Percentiles rank a stretch among this genome's conserved stretches.
Conservation (phyloP, 1,140 invertebrate species). For the Conus betulinus region DNA sequence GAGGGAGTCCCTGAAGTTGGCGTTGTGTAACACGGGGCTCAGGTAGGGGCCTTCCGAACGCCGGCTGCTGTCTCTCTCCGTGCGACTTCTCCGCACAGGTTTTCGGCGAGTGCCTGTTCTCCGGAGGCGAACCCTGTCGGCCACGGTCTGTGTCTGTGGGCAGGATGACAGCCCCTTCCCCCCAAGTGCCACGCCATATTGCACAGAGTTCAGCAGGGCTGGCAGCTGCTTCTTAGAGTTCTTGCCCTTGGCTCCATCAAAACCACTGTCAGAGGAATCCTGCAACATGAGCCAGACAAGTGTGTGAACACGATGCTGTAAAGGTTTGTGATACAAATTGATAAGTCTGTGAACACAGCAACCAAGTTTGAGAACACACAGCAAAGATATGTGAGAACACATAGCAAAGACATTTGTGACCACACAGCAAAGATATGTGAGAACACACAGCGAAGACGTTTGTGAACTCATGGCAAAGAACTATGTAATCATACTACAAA, state of each 20-base stretch:
- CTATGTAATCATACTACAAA: no score
- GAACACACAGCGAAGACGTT: no score
- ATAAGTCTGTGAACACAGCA: no score
- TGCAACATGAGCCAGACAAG: conserved; percentile 12
- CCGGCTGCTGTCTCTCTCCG: conserved; percentile 42
- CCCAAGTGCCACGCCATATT: conserved; percentile 48
- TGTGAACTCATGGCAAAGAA: no score
- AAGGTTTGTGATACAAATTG: no score
- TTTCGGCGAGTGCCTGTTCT: conserved; percentile 4
- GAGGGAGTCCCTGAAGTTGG: conserved; percentile 47
- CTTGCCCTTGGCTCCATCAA: conserved; percentile 53
- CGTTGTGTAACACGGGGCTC: conserved; percentile 37
- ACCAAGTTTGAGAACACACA: no score
- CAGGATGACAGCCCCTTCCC: conserved; percentile 13
- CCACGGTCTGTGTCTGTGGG: neutral
- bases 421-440: no score
- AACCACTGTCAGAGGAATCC: conserved; percentile 53
- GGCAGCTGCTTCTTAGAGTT: conserved; percentile 33
- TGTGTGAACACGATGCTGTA: no score
- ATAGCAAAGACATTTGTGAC: no score
- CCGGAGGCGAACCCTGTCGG: conserved; percentile 13
- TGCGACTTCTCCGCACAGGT: conserved; percentile 22
- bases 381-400: no score
- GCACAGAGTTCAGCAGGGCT: conserved; percentile 38
- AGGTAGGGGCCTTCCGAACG: conserved; percentile 33